phyloP scores from a whole-genome alignment of 2,888 invertebrate species.

The Biston betularia region DNA sequence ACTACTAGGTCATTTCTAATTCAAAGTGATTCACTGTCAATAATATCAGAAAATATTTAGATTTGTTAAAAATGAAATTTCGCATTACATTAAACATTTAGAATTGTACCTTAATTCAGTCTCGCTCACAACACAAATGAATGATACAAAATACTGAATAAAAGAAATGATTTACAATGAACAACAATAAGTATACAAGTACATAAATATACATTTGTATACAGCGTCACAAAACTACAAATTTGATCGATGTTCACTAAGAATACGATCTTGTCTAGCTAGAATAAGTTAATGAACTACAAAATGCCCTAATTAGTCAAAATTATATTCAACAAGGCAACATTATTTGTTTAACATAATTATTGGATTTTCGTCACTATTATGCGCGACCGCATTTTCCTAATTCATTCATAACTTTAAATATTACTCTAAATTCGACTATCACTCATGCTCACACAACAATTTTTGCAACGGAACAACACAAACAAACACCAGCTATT shows the following conservation, averaged over 20 bases:
- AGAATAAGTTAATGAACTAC: slow-evolving; percentile 82
- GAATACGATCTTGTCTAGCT: slow-evolving; percentile 77
- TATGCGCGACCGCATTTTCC: slow-evolving; percentile 86
- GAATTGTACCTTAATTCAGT: slow-evolving; percentile 84
- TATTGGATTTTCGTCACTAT: slow-evolving; percentile 86
- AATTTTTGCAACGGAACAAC: slow-evolving; percentile 72
- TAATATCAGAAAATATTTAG: slow-evolving; percentile 74
- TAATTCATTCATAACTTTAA: slow-evolving; percentile 83
- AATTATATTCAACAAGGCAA: slow-evolving; percentile 83
- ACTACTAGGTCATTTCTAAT: slow-evolving; percentile 72
- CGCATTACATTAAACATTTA: slow-evolving; percentile 68
- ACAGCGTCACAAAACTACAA: slow-evolving; percentile 62
- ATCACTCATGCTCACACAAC: slow-evolving; percentile 79
- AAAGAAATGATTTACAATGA: slow-evolving; percentile 69
- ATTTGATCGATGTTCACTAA: slow-evolving; percentile 80
- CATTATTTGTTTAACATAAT: slow-evolving; percentile 75
- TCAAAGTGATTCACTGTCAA: slow-evolving; percentile 60
- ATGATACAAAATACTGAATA: slow-evolving; percentile 83
- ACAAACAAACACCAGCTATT: slow-evolving; percentile 81
- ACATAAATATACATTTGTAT: slow-evolving; percentile 60
- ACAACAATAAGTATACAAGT: slow-evolving; percentile 59
- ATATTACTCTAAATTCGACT: slow-evolving; percentile 84
- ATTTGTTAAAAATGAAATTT: slow-evolving; percentile 57
- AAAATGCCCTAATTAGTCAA: slow-evolving; percentile 84
- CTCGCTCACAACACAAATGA: slow-evolving; percentile 81